Base-by-base conservation (phyloP, 2,113 vertebrate genomes). In the Sialia sialis region DNA sequence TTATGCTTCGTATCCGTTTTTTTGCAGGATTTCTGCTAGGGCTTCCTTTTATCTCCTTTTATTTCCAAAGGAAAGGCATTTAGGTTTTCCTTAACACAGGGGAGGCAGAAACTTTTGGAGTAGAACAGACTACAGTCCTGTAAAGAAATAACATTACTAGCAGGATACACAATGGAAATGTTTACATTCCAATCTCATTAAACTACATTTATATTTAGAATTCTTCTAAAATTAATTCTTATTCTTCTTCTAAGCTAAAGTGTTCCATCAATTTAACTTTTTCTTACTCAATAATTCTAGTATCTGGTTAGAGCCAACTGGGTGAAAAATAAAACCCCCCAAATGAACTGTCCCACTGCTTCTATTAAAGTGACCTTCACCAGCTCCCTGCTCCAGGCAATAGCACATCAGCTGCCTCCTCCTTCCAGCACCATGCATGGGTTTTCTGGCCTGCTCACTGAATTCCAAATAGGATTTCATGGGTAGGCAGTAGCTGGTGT, bases 91-190 rank as follows among this genome's bases (percentile, higher is more conserved):
- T 95, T 98, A 84, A 98, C 98, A 66, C 98, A 99, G 17, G 94
- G 97, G 23, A 99, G 96, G 70, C 98, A 99, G 95, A 99, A 99
- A 58, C 98, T 97, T 97, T 97, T 98, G 70, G 98, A 98, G 97
- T 99, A 99, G 97, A 99, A 99, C 8, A 99, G 94, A 69, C 98
- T 99, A 96, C 98, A 99, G 38, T 99, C 98, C 99, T 99, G 95
- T 54, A 76, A 68, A 73, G 39, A 80, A 95, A 52, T 7, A 86
- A 32, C 3, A 26, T 78, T 43, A 78, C 41, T 76, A 94, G 41
- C 49, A 75, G 49, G 25, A 67, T 79, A 63, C 18, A 70, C 52
- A 74, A 66, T 26, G 38, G 58, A 91, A 89, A 59, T 85, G 34
- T 29, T 85, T 52, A n/a, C 3, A 2, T 84, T 94, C 44, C 29